These are phyloP conservation scores for Stomatorhinus ivindoensis DNA, from an alignment of 2,113 vertebrate genomes.

Conservation along the genomic window DNA sequence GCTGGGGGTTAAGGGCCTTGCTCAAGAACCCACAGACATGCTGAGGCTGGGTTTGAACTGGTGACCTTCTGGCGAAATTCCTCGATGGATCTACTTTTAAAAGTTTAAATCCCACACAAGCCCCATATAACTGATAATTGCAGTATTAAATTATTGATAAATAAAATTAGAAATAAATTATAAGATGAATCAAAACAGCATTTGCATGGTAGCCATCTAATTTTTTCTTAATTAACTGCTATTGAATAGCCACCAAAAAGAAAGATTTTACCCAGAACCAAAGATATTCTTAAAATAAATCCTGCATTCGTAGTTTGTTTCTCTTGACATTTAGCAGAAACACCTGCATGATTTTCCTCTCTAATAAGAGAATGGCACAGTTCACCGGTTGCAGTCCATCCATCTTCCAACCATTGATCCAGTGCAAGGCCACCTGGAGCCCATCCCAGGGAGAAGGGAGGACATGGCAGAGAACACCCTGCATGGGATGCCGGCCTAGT, in stretches of 20 bases:
- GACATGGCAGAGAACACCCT: background rate
- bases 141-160: background rate
- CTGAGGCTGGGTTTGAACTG: too few relatives aligned
- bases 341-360: background rate
- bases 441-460: background rate
- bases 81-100: background rate
- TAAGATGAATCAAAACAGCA: background rate
- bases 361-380: background rate
- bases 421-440: background rate
- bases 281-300: background rate
- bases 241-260: background rate
- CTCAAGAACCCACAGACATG: too few relatives aligned
- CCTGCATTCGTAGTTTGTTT: background rate
- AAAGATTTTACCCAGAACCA: background rate
- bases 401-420: background rate
- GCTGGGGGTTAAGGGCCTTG: too few relatives aligned
- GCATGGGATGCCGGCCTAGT: background rate
- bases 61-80: background rate
- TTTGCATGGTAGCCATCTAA: background rate
- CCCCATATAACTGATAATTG: background rate
- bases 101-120: background rate
- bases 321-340: background rate
- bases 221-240: background rate
- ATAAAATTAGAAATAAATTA: background rate
- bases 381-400: background rate